Evolutionary conservation across 2,797 vertebrate species (phyloP).

Genomic region (Fistularia tabacaria): DNA sequence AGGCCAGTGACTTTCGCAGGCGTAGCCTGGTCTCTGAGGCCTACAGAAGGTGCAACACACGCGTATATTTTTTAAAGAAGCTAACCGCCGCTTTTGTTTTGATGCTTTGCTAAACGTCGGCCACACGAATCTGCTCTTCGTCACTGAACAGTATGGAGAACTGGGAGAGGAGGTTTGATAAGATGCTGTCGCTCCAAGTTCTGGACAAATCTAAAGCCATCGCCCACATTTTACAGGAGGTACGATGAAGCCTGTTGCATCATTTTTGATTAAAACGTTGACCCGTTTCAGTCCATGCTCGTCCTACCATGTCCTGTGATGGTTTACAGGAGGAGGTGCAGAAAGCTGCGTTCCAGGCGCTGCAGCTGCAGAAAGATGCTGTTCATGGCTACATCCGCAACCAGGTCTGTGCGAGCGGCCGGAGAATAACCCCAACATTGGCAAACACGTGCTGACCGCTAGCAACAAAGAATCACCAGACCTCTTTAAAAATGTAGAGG

Average conservation of each 20-base stretch:
- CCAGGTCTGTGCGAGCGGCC: slow-evolving; percentile 76
- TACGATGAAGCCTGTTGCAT: slow-evolving; percentile 36
- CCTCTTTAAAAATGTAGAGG: no score
- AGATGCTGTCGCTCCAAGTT: slow-evolving; percentile 86
- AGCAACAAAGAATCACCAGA: no score
- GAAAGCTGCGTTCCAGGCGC: slow-evolving; percentile 91
- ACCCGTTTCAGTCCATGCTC: no score
- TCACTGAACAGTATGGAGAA: slow-evolving; percentile 78
- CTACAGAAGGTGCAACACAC: slow-evolving; percentile 79
- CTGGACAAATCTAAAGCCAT: slow-evolving; percentile 93
- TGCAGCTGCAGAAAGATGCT: slow-evolving; percentile 91
- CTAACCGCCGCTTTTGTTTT: background rate
- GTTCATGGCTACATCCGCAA: slow-evolving; percentile 87
- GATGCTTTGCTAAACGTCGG: background rate
- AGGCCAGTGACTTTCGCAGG: slow-evolving; percentile 81
- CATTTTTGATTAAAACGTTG: no score
- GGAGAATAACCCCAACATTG: no score
- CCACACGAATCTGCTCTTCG: background rate
- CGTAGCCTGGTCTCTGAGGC: slow-evolving; percentile 83
- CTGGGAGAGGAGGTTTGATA: slow-evolving; percentile 87
- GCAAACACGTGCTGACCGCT: no score
- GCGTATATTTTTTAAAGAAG: background rate
- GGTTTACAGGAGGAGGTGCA: slow-evolving; percentile 87
- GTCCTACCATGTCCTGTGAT: background rate
- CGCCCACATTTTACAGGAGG: slow-evolving; percentile 89